Conservation (phyloP, 2,113 vertebrate genomes). For the Okapia johnstoni region DNA sequence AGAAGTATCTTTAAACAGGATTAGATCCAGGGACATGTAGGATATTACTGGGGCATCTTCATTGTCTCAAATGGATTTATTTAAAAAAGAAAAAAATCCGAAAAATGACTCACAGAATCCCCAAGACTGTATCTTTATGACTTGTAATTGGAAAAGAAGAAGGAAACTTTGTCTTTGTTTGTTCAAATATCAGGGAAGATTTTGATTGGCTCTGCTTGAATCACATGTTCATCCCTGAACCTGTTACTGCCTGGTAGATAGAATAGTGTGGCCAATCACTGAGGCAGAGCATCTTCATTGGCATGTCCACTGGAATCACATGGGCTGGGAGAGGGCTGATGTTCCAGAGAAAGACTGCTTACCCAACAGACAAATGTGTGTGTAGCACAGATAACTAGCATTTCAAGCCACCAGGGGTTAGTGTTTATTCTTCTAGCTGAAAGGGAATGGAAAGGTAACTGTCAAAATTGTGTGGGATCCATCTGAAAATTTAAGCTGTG, state of each 20-base stretch:
- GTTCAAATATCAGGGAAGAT: not conserved
- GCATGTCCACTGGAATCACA: not conserved
- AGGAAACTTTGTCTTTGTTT: not conserved
- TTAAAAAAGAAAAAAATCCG: not conserved
- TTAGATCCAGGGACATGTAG: not conserved
- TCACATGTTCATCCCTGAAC: not conserved
- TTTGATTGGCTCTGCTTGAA: not conserved
- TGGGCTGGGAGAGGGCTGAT: not conserved
- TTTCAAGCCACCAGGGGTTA: not conserved
- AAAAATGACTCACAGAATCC: not conserved
- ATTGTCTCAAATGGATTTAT: not conserved
- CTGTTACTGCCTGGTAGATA: not conserved
- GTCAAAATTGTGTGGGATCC: not conserved
- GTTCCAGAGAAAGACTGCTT: not conserved
- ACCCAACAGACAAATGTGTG: not conserved
- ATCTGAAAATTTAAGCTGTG: not conserved
- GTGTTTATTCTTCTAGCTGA: not conserved
- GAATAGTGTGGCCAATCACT: not conserved
- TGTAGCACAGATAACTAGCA: not conserved
- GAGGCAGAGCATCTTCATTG: not conserved
- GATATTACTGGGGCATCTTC: not conserved
- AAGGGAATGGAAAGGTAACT: not conserved
- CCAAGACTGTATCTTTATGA: not conserved
- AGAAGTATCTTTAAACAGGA: not conserved
- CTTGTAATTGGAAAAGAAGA: not conserved